These are phyloP conservation scores for Alloplasta piceator DNA, from an alignment of 2,888 invertebrate species.

Conservation along the genomic window DNA sequence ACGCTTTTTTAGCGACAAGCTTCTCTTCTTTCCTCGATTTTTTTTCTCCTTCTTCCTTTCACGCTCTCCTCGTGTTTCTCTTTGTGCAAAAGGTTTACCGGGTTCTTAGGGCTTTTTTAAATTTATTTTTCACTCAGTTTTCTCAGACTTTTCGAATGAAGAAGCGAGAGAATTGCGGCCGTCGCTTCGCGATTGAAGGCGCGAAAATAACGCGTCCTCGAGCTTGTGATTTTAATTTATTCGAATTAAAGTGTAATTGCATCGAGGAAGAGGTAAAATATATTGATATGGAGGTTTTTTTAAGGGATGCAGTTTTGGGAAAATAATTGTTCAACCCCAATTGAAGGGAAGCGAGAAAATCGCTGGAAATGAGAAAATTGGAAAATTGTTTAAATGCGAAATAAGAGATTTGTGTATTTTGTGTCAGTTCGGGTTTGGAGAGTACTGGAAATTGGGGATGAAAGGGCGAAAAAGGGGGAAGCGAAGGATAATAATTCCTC, in stretches of 20 bases:
- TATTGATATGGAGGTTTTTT: no score
- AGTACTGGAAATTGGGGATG: no score
- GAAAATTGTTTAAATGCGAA: no score
- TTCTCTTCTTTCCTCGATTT: constrained; percentile 60
- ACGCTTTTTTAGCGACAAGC: constrained; percentile 36
- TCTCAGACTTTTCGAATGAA: constrained; percentile 33
- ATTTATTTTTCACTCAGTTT: constrained; percentile 4
- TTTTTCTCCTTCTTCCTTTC: constrained; percentile 53
- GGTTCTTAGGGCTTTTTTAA: constrained; percentile 13
- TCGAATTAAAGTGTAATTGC: not conserved
- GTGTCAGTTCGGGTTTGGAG: no score
- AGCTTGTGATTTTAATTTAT: not conserved
- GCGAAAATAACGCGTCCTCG: constrained; percentile 15
- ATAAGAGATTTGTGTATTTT: no score
- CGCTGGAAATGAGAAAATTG: no score
- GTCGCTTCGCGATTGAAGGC: constrained; percentile 16
- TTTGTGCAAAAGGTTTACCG: constrained; percentile 40
- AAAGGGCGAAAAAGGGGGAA: no score
- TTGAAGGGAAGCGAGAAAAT: no score
- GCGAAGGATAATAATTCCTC: not conserved
- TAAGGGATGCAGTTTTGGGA: no score
- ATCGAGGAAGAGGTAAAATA: no score
- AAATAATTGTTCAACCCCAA: no score
- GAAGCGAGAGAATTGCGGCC: not conserved
- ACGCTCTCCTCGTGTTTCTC: constrained; percentile 59